These are phyloP conservation scores for Riptortus pedestris DNA, from an alignment of 1,140 invertebrate genomes.

Conservation along the genomic window DNA sequence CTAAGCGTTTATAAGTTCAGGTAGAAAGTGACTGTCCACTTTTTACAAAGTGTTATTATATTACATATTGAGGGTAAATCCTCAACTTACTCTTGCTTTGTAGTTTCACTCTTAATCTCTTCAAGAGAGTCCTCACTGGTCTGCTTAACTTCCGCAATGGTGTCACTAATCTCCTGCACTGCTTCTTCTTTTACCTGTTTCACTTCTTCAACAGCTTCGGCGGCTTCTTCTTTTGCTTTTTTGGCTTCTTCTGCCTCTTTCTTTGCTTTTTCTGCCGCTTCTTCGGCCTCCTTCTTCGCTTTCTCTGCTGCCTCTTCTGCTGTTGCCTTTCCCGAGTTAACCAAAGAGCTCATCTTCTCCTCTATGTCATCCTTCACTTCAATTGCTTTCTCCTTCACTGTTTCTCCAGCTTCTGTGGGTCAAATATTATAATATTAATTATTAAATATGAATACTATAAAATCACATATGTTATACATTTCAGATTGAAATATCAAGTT, in stretches of 20 bases:
- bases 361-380: constrained; percentile 24
- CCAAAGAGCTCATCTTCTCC: constrained; percentile 20
- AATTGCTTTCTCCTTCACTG: constrained; percentile 22
- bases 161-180: not conserved
- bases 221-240: not conserved
- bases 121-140: not conserved
- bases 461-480: no score
- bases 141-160: not conserved
- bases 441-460: no score
- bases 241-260: not conserved
- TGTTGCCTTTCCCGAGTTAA: not conserved
- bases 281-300: not conserved
- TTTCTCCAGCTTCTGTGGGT: constrained; percentile 23
- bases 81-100: constrained; percentile 12
- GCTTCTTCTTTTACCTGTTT: constrained; percentile 13
- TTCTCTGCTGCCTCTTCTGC: constrained; percentile 8
- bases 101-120: constrained; percentile 1
- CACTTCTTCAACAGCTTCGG: constrained; percentile 12
- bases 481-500: no score
- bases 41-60: no score
- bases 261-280: not conserved
- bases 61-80: no score
- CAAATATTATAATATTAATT: no score
- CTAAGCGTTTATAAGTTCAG: no score
- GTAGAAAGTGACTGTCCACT: no score